Evolutionary conservation across 2,888 invertebrate species (phyloP).

Genomic region (Trachelus troglodyta): DNA sequence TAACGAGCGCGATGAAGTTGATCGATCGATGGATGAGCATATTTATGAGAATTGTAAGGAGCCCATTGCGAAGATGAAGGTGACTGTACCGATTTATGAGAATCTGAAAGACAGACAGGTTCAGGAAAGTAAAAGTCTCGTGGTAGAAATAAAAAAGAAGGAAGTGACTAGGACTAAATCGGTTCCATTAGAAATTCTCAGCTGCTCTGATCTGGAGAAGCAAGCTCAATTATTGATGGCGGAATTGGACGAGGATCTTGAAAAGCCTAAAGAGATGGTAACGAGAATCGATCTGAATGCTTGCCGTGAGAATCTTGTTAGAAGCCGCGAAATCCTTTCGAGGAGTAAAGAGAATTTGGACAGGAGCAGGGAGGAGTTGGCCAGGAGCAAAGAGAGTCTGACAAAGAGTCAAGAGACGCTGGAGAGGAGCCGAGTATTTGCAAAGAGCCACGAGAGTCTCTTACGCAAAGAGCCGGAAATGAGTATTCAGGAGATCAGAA

Average conservation of each 20-base stretch:
- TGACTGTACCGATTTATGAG: slow-evolving; percentile 44
- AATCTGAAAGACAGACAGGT: slow-evolving; percentile 31
- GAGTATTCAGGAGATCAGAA: slow-evolving; percentile 54
- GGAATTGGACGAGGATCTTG: slow-evolving; percentile 58
- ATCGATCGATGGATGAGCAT: slow-evolving; percentile 52
- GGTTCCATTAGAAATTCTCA: slow-evolving; percentile 57
- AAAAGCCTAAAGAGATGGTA: slow-evolving; percentile 26
- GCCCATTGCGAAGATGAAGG: slow-evolving; percentile 44
- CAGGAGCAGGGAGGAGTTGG: slow-evolving; percentile 33
- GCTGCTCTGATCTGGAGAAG: slow-evolving; percentile 53
- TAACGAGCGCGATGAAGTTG: slow-evolving; percentile 50
- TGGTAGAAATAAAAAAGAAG: slow-evolving; percentile 31
- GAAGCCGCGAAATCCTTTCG: slow-evolving; percentile 11
- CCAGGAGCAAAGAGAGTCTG: slow-evolving; percentile 26
- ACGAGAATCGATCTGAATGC: slow-evolving; percentile 27
- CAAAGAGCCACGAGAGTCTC: slow-evolving; percentile 49
- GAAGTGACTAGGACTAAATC: slow-evolving; percentile 51
- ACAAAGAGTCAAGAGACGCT: slow-evolving; percentile 23
- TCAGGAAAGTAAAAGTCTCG: slow-evolving; percentile 30
- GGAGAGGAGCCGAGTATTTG: slow-evolving; percentile 35
- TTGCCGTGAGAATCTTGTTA: slow-evolving; percentile 29
- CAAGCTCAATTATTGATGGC: slow-evolving; percentile 58
- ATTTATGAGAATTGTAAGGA: slow-evolving; percentile 57
- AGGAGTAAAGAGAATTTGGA: slow-evolving; percentile 21
- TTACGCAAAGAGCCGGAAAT: slow-evolving; percentile 39